Percentiles rank a stretch among this genome's conserved stretches.
These are phyloP conservation scores for Selene dorsalis DNA, from an alignment of 2,797 vertebrate species.

Conservation along the genomic window DNA sequence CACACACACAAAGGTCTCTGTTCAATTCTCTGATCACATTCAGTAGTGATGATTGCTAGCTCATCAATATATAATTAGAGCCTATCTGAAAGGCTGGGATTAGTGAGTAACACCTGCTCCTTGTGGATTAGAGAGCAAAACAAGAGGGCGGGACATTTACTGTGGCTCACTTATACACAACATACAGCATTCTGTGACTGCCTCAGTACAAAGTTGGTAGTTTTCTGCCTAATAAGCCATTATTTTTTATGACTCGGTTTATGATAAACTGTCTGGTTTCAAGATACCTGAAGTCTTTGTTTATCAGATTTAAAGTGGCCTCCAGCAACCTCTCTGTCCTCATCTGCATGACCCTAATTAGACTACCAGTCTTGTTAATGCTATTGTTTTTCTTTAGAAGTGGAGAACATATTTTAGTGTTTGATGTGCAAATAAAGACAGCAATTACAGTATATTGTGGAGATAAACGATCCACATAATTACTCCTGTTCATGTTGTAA, in stretches of 20 bases:
- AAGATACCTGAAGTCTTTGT: slow-evolving; percentile 18
- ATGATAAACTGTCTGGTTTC: slow-evolving; percentile 43
- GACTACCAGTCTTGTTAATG: slow-evolving; percentile 23
- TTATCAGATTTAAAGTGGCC: slow-evolving; percentile 39
- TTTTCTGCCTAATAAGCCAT: slow-evolving; percentile 19
- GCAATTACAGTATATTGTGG: slow-evolving; percentile 64
- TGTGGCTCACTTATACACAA: slow-evolving; percentile 29
- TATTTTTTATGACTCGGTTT: slow-evolving; percentile 19
- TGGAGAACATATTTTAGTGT: slow-evolving; percentile 44
- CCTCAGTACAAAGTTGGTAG: not conserved
- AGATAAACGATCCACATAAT: slow-evolving; percentile 65
- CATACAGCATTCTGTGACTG: slow-evolving; percentile 11
- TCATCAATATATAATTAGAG: slow-evolving; percentile 79
- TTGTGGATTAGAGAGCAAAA: slow-evolving; percentile 70
- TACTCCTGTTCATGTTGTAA: slow-evolving; percentile 50
- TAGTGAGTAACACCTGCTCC: slow-evolving; percentile 75
- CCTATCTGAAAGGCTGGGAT: slow-evolving; percentile 70
- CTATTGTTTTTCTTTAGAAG: slow-evolving; percentile 42
- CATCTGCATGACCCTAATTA: slow-evolving; percentile 42
- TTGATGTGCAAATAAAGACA: slow-evolving; percentile 67
- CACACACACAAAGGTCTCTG: slow-evolving; percentile 4
- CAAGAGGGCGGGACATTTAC: slow-evolving; percentile 31
- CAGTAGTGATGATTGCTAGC: slow-evolving; percentile 68
- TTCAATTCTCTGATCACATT: slow-evolving; percentile 33
- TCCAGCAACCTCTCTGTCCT: slow-evolving; percentile 8